Base-by-base conservation (phyloP, 1,140 invertebrate species). In the Drosophila bocki region DNA sequence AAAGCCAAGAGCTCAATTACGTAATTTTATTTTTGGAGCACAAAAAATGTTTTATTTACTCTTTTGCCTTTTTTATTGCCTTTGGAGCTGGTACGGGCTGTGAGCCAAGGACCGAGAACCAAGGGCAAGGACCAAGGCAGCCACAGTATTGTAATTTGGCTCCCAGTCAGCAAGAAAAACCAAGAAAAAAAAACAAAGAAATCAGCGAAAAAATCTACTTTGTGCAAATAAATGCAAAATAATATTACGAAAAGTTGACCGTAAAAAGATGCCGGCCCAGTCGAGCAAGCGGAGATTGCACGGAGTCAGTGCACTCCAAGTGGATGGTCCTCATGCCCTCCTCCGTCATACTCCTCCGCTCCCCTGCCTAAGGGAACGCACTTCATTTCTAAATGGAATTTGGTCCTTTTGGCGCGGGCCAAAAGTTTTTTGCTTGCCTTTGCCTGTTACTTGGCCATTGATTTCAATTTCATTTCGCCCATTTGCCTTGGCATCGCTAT, bases 191-290 rank as follows among this genome's bases (percentile, higher is more conserved):
- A 85, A 85, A 82, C 79, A 86, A 69, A 72, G 70, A 78, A 63
- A 48, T 60, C 45, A 76, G 57, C 42, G 45, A 22, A 48, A 65
- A 74, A 76, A 77, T 60, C 62, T 69, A 86, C 65, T 75, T 63
- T 86, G 70, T 47, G 83, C 83, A 86, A 86, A 86, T 86, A 86
- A 82, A 86, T 86, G 82, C 82, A 86, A 86, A 86, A 87, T 86
- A 87, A 82, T 86, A 86, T 87, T 69, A 87, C 83, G 70, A 82
- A 86, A 86, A 86, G 82, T 86, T 86, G 70, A 87, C 83, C 75
- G 70, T 82, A 71, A 85, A 87, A 86, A 51, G 65, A 65, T 68
- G 70, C 33, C 19, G 37, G 26, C 50, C 29, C 33, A 62, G 59
- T 58, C 58, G 29, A 69, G 58, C 44, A 11, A 39, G 35, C 11